These are phyloP conservation scores for Aphidius ervi DNA, from an alignment of 1,140 invertebrate genomes.

Conservation along the genomic window DNA sequence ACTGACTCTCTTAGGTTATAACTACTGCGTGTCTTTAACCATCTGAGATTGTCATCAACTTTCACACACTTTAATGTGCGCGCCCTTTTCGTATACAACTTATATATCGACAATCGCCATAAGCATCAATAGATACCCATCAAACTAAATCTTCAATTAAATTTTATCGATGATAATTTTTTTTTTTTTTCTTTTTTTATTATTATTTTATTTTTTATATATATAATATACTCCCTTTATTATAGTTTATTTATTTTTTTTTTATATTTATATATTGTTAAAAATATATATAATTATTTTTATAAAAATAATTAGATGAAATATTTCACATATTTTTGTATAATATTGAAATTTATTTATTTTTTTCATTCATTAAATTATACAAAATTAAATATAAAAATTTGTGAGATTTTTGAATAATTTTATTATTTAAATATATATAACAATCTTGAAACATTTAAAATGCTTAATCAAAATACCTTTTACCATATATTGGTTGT, in stretches of 20 bases:
- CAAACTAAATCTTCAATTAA: not conserved
- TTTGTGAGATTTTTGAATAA: too few relatives aligned
- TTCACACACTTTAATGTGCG: slow-evolving; percentile 28
- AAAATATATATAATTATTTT: not conserved
- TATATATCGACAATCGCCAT: slow-evolving; percentile 8
- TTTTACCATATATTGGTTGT: too few relatives aligned
- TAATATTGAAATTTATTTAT: too few relatives aligned
- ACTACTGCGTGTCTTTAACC: slow-evolving; percentile 13
- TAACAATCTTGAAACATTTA: too few relatives aligned
- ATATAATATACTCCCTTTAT: not conserved
- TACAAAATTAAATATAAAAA: too few relatives aligned
- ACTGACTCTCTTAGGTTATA: not conserved
- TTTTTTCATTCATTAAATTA: too few relatives aligned
- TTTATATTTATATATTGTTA: not conserved
- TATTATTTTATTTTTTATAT: not conserved
- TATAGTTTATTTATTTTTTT: not conserved
- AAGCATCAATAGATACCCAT: not conserved
- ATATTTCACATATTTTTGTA: too few relatives aligned
- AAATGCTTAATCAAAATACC: too few relatives aligned
- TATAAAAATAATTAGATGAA: too few relatives aligned
- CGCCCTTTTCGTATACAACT: slow-evolving; percentile 20
- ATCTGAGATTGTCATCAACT: slow-evolving; percentile 38
- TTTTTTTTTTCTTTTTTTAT: too few relatives aligned
- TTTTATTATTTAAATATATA: too few relatives aligned
- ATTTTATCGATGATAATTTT: not conserved